Conservation (phyloP, 2,888 invertebrate species). For the Drosophila antonietae region DNA sequence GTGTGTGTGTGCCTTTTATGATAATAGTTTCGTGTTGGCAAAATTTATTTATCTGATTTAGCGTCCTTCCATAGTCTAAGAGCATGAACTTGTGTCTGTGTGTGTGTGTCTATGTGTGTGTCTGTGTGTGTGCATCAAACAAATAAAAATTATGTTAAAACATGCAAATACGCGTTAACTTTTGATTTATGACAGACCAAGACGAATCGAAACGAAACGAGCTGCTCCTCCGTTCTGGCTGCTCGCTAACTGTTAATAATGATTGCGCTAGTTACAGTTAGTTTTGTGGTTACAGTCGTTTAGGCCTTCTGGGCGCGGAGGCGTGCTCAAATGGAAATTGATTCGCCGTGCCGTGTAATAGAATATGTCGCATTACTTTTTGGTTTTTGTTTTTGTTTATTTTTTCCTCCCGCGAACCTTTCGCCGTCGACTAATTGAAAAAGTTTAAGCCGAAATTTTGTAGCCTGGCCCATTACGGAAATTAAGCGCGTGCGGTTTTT, state of each 20-base stretch:
- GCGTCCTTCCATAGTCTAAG: slow-evolving; percentile 20
- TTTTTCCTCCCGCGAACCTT: slow-evolving; percentile 18
- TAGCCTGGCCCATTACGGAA: slow-evolving; percentile 68
- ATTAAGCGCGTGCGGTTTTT: slow-evolving; percentile 73
- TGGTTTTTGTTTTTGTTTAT: not conserved
- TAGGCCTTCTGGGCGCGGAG: not conserved
- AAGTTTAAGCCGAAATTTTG: slow-evolving; percentile 65
- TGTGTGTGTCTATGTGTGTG: slow-evolving; percentile 39
- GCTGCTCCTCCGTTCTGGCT: slow-evolving; percentile 20
- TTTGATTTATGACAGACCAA: slow-evolving; percentile 79
- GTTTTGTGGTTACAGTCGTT: slow-evolving; percentile 50
- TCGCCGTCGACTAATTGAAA: slow-evolving; percentile 66
- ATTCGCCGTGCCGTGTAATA: slow-evolving; percentile 63
- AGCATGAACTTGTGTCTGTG: not conserved
- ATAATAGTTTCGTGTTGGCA: slow-evolving; percentile 82
- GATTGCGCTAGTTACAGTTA: slow-evolving; percentile 64
- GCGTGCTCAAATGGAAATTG: slow-evolving; percentile 64
- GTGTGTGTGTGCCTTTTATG: slow-evolving; percentile 70
- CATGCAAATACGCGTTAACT: slow-evolving; percentile 82
- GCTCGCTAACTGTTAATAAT: slow-evolving; percentile 64
- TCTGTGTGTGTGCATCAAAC: slow-evolving; percentile 60
- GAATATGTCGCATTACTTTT: slow-evolving; percentile 60
- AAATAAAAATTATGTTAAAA: slow-evolving; percentile 82
- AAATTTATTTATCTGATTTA: slow-evolving; percentile 80
- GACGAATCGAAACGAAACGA: slow-evolving; percentile 24